Evolutionary conservation across 2,113 vertebrate genomes (phyloP).

Genomic region (Candoia aspera): DNA sequence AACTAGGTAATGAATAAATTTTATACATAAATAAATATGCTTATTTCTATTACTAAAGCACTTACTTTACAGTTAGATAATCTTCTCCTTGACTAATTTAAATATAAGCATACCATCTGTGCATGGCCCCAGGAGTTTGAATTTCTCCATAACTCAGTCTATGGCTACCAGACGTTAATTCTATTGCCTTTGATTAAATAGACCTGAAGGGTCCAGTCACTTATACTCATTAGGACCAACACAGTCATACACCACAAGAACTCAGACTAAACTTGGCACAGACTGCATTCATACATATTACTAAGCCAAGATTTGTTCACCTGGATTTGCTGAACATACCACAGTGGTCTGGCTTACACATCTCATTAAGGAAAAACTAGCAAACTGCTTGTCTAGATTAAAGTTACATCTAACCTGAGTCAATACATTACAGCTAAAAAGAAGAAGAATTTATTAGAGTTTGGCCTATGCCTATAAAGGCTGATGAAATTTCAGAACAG

Average conservation of each 20-base stretch:
- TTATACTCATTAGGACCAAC: background rate
- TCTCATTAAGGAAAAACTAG: background rate
- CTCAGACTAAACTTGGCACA: background rate
- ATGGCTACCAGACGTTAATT: background rate
- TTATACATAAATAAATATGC: background rate
- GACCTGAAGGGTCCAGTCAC: background rate
- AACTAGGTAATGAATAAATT: background rate
- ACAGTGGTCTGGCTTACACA: background rate
- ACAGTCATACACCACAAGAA: background rate
- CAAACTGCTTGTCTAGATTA: background rate
- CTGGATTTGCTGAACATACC: background rate
- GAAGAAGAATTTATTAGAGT: background rate
- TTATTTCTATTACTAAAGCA: background rate
- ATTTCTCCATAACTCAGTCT: background rate
- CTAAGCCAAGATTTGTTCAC: background rate
- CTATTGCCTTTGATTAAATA: background rate
- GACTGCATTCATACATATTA: background rate
- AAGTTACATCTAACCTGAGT: background rate
- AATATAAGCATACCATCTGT: background rate
- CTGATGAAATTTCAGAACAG: background rate
- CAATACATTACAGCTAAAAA: background rate
- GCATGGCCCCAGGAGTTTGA: background rate
- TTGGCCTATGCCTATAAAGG: background rate
- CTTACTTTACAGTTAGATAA: too few species aligned
- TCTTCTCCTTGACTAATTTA: too few species aligned